A percentile compares a stretch with the other conserved stretches of the same genome.
phyloP scores from a whole-genome alignment of 2,888 invertebrate species.

The Operophtera brumata region DNA sequence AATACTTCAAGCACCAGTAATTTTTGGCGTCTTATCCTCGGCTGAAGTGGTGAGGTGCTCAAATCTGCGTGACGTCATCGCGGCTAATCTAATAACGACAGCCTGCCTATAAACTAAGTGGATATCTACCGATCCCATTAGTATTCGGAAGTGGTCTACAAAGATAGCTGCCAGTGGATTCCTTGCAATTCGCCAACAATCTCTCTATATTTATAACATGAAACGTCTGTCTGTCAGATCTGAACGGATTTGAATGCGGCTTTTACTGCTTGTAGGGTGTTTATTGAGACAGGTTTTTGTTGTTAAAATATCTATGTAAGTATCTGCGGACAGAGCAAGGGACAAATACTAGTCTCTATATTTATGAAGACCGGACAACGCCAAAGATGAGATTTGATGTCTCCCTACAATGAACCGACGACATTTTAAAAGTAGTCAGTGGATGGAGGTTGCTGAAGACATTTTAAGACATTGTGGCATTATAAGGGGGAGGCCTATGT shows the following conservation, averaged over 20 bases:
- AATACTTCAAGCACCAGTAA: background rate
- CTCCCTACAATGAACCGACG: too few species aligned
- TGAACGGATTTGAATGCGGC: background rate
- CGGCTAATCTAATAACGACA: slow-evolving; percentile 33
- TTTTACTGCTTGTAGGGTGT: background rate
- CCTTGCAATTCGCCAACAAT: slow-evolving; percentile 34
- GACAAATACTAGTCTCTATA: too few species aligned
- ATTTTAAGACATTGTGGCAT: too few species aligned
- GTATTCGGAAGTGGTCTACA: slow-evolving; percentile 33
- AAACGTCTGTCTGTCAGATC: background rate
- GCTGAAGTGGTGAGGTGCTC: slow-evolving; percentile 27
- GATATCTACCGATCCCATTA: slow-evolving; percentile 36
- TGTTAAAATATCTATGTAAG: too few species aligned
- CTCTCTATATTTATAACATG: slow-evolving; percentile 5
- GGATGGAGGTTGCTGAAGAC: too few species aligned
- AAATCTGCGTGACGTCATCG: slow-evolving; percentile 33
- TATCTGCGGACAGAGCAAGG: too few species aligned
- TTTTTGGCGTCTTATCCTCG: slow-evolving; percentile 26
- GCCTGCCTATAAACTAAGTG: slow-evolving; percentile 34
- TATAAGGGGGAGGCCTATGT: too few species aligned
- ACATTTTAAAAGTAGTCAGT: too few species aligned
- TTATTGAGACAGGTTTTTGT: too few species aligned
- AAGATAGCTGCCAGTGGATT: slow-evolving; percentile 36
- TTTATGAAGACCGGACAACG: too few species aligned
- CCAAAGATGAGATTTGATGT: too few species aligned